Evolutionary conservation across 2,797 vertebrate species (phyloP), one percentile per base, ranked within the genome.

Genomic region (Jordanella pulchra): DNA sequence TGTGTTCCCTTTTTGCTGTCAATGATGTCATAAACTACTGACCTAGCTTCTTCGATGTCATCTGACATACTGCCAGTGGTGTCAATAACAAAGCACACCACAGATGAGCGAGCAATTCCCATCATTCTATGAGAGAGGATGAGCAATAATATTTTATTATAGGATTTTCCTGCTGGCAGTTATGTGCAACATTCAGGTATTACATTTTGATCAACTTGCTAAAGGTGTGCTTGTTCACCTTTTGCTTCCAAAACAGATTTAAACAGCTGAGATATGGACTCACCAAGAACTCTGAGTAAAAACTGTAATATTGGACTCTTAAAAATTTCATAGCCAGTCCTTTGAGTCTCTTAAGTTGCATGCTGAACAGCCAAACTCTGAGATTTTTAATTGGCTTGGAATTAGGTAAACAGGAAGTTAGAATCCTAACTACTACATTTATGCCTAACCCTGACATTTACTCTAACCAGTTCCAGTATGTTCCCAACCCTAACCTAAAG

Each of bases 71-170:
- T 95, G 69, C 91, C 92, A 0, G 93, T 95, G 42, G 93, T 94
- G 86, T 95, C 94, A 32, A 95, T 94, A 7, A 95, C 94, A 70
- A 95, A 95, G 71, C 86, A 89, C 30, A 95, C 55, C 0, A 93
- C 91, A 7, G 93, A 79, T 5, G 93, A 89, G 15, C 93, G 92
- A 2, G 86, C 89, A 4, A 95, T 92, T 13, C 93, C 94, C 91
- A 95, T 86, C 88, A 94, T 73, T 74, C 94, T 95, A 82, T 65
- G 30, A 75, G 35, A 71, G n/a, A 65, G 1, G 51, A 32, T 42
- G 28, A 73, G 60, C 14, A 21, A 63, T 56, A 47, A 13, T 3
- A 51, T 61, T 55, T 54, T 28, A 14, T 21, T 23, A 32, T 4
- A 42, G 23, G 53, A 10, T 11, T n/a, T 17, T n/a, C 23, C 13